Percentiles rank a stretch among this genome's conserved stretches.
These are phyloP conservation scores for Drosophila rhopaloa DNA, from an alignment of 1,140 invertebrate species.

Conservation along the genomic window DNA sequence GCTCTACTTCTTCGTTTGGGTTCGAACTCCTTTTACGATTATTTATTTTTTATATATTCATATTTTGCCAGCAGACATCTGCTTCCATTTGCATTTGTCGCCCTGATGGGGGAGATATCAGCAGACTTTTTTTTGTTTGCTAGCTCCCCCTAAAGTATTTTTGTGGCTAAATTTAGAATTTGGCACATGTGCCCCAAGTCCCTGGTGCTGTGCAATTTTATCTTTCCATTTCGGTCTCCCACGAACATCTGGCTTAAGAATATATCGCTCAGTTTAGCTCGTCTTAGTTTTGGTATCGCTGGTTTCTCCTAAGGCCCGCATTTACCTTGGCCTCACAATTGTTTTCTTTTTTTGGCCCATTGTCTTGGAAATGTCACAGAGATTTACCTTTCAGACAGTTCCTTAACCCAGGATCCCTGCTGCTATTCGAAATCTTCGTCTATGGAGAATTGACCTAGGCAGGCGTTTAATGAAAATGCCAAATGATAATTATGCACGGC, in stretches of 20 bases:
- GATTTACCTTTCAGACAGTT: constrained; percentile 54
- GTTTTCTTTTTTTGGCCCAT: constrained; percentile 36
- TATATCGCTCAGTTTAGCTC: constrained; percentile 27
- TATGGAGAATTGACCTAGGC: constrained; percentile 54
- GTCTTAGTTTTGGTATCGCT: constrained; percentile 15
- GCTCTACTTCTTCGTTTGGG: constrained; percentile 25
- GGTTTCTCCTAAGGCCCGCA: constrained; percentile 50
- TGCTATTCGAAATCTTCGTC: constrained; percentile 44
- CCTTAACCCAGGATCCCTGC: constrained; percentile 44
- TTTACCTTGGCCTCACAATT: constrained; percentile 66
- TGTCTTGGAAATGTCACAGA: constrained; percentile 61
- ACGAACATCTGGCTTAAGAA: constrained; percentile 44
- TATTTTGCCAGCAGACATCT: constrained; percentile 65
- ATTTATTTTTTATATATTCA: constrained; percentile 47
- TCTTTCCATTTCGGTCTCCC: constrained; percentile 49
- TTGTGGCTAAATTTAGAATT: constrained; percentile 69
- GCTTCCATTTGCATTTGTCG: constrained; percentile 47
- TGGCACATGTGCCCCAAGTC: constrained; percentile 41
- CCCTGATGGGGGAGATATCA: constrained; percentile 59
- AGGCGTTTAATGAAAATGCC: constrained; percentile 77
- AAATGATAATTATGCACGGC: constrained; percentile 59
- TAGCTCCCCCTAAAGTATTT: constrained; percentile 31
- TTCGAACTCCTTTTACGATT: constrained; percentile 33
- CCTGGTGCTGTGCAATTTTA: constrained; percentile 23
- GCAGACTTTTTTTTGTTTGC: constrained; percentile 20